These are phyloP conservation scores for Lordiphosa fenestrarum DNA, from an alignment of 2,888 invertebrate genomes.

Conservation along the genomic window DNA sequence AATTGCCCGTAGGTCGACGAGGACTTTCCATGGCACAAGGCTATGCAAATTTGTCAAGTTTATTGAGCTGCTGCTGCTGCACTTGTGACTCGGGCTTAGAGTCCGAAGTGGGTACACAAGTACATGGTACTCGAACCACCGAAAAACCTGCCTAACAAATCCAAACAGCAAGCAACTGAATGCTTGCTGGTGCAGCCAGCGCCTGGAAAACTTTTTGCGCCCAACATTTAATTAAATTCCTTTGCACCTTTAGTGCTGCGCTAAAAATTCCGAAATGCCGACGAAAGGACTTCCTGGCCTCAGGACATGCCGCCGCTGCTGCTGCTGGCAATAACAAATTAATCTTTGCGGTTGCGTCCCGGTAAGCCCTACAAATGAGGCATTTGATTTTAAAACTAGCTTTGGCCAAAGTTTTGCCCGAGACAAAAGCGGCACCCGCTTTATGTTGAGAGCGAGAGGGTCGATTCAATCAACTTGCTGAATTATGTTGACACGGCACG, in stretches of 20 bases:
- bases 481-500: constrained; percentile 70
- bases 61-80: constrained; percentile 51
- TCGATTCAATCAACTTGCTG: constrained; percentile 61
- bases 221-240: constrained; percentile 73
- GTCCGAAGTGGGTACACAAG: constrained; percentile 3
- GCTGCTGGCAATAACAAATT: constrained; percentile 66
- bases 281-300: constrained; percentile 36
- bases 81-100: constrained; percentile 1
- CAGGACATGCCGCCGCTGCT: constrained; percentile 27
- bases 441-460: constrained; percentile 18
- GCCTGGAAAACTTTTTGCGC: constrained; percentile 43
- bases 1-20: constrained; percentile 15
- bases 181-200: constrained; percentile 36
- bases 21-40: constrained; percentile 13
- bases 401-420: constrained; percentile 47
- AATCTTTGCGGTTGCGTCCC: constrained; percentile 61
- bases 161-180: constrained; percentile 1
- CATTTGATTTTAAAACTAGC: constrained; percentile 70
- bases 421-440: constrained; percentile 36
- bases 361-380: constrained; percentile 63
- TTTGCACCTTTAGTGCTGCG: constrained; percentile 75
- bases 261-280: constrained; percentile 63
- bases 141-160: constrained; percentile 40
- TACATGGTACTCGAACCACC: constrained; percentile 9
- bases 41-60: constrained; percentile 63